phyloP scores from a whole-genome alignment of 2,797 vertebrate species.

The Jordanella pulchra region DNA sequence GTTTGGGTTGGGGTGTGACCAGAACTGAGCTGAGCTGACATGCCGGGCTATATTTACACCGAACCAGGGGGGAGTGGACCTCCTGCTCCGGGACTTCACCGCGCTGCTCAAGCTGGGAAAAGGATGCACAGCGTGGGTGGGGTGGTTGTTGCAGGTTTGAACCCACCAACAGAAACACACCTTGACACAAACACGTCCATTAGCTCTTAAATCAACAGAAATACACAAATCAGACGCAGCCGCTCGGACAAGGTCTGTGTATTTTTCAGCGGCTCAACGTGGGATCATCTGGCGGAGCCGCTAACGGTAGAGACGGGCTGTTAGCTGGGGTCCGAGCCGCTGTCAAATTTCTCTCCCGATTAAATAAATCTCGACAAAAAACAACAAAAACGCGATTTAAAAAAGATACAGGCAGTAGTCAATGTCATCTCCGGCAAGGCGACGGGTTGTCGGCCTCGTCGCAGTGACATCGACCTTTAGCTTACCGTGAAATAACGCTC shows the following conservation, averaged over 20 bases:
- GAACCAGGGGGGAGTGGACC: constrained; percentile 55
- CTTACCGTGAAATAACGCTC: constrained; percentile 63
- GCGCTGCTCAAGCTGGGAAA: constrained; percentile 63
- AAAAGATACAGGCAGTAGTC: neutral
- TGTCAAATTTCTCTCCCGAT: constrained; percentile 8
- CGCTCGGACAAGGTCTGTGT: neutral
- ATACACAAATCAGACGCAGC: neutral
- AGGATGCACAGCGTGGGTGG: constrained; percentile 14
- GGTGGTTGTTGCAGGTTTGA: neutral
- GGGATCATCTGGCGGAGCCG: constrained; percentile 14
- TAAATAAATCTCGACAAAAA: constrained; percentile 6
- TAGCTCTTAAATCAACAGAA: neutral
- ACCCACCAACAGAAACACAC: neutral
- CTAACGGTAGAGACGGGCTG: constrained; percentile 3
- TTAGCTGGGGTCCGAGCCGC: constrained; percentile 27
- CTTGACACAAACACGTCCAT: neutral
- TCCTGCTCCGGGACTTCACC: constrained; percentile 73
- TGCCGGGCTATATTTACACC: constrained; percentile 78
- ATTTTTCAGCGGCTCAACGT: neutral
- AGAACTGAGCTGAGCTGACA: constrained; percentile 63
- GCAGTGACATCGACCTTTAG: constrained; percentile 13
- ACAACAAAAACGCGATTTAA: constrained; percentile 5
- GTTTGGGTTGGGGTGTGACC: constrained; percentile 47
- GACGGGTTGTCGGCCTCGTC: constrained; percentile 28
- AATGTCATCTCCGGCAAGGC: constrained; percentile 8